A percentile compares a stretch with the other conserved stretches of the same genome.
phyloP scores from a whole-genome alignment of 2,113 vertebrate genomes.

The Neodontobutis hainanensis region DNA sequence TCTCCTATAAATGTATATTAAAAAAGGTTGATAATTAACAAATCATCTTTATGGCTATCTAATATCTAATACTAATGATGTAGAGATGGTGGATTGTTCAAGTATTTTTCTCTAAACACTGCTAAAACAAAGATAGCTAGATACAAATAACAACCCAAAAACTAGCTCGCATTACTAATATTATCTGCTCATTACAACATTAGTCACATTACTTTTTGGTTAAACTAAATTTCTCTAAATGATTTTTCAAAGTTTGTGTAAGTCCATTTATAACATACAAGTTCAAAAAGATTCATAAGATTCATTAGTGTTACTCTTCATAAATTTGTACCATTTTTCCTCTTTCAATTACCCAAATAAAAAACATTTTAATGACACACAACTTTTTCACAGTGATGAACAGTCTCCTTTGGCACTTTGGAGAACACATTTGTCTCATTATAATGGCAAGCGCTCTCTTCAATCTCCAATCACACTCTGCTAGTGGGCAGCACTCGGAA shows the following conservation, averaged over 20 bases:
- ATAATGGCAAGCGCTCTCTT: slow-evolving; percentile 33
- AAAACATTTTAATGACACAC: slow-evolving; percentile 10
- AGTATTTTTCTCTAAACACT: too few relatives aligned
- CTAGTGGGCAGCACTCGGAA: slow-evolving; percentile 55
- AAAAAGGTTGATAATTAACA: too few relatives aligned
- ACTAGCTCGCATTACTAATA: neutral
- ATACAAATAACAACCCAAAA: too few relatives aligned
- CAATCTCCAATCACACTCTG: slow-evolving; percentile 35
- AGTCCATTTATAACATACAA: slow-evolving; percentile 6
- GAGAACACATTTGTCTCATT: slow-evolving; percentile 49
- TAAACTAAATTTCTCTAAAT: neutral
- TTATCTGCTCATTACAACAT: neutral
- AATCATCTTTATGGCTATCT: too few relatives aligned
- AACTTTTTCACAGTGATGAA: slow-evolving; percentile 33
- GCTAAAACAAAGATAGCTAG: too few relatives aligned
- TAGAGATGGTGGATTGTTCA: too few relatives aligned
- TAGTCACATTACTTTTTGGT: neutral
- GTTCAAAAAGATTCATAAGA: slow-evolving; percentile 1
- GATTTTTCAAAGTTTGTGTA: slow-evolving; percentile 7
- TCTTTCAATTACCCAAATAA: slow-evolving; percentile 16
- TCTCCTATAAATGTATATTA: too few relatives aligned
- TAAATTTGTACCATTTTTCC: slow-evolving; percentile 11
- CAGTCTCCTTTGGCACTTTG: slow-evolving; percentile 36
- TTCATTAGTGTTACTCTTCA: slow-evolving; percentile 9
- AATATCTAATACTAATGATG: too few relatives aligned